Percentiles rank a stretch among this genome's conserved stretches.
phyloP scores from a whole-genome alignment of 2,113 vertebrate species.

The Rhinoderma darwinii region DNA sequence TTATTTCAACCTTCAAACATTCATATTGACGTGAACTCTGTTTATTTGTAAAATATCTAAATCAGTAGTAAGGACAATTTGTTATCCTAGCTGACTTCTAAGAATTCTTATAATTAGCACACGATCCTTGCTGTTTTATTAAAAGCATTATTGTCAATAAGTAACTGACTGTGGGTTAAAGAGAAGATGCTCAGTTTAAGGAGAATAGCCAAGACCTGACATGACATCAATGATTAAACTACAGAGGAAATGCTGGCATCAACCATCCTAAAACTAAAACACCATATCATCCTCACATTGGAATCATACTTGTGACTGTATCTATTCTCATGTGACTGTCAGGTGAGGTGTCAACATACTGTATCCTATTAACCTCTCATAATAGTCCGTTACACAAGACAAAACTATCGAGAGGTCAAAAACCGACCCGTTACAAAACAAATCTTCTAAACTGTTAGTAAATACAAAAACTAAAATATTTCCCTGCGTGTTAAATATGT shows the following conservation, averaged over 20 bases:
- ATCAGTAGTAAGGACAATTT: background rate
- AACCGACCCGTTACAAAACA: background rate
- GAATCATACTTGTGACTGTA: background rate
- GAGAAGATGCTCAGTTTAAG: background rate
- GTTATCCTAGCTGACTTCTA: background rate
- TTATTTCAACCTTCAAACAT: background rate
- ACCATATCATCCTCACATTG: background rate
- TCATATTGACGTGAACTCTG: background rate
- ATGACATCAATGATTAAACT: slow-evolving; percentile 14
- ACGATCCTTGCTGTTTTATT: background rate
- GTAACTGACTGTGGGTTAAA: background rate
- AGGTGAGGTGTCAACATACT: background rate
- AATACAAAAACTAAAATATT: background rate
- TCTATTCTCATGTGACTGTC: background rate
- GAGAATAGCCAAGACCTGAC: background rate
- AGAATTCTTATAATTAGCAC: background rate
- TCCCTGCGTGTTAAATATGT: too few relatives aligned
- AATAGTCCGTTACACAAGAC: background rate
- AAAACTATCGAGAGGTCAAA: background rate
- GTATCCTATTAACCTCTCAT: background rate
- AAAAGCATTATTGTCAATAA: background rate
- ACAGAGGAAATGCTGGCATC: background rate
- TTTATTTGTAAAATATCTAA: background rate
- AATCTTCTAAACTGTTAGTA: background rate
- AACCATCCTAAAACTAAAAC: background rate